These are phyloP conservation scores for Apodemia zela DNA, from an alignment of 2,888 invertebrate genomes.

Conservation along the genomic window DNA sequence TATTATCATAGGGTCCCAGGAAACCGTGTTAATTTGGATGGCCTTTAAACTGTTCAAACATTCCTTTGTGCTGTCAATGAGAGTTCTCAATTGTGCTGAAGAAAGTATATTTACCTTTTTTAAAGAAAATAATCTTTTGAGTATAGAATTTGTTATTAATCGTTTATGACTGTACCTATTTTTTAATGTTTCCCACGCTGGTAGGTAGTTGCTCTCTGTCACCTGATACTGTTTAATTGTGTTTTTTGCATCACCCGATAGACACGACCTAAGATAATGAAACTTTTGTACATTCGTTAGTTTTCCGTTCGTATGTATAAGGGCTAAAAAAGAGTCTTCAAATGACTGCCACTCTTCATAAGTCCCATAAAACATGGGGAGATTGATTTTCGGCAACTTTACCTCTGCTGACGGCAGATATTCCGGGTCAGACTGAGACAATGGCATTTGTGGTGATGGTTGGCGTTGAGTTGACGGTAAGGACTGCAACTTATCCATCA, in stretches of 20 bases:
- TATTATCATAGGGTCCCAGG: constrained; percentile 35
- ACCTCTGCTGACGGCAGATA: background rate
- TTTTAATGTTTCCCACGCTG: constrained; percentile 27
- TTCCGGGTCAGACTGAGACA: background rate
- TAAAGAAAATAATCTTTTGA: constrained; percentile 32
- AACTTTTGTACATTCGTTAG: constrained; percentile 30
- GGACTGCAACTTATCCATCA: background rate
- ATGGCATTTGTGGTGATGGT: background rate
- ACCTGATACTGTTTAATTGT: constrained; percentile 25
- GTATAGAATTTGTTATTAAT: constrained; percentile 28
- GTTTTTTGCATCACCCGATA: constrained; percentile 30
- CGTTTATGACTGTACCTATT: constrained; percentile 33
- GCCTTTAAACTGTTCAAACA: constrained; percentile 27
- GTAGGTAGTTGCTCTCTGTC: constrained; percentile 18
- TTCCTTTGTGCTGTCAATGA: constrained; percentile 31
- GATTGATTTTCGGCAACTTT: background rate
- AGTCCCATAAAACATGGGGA: background rate
- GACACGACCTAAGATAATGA: constrained; percentile 30
- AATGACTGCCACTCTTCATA: background rate
- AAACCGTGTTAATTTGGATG: constrained; percentile 28
- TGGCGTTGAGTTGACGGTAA: background rate
- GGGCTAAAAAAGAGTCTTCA: background rate
- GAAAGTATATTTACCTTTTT: constrained; percentile 28
- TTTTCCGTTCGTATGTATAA: constrained; percentile 3
- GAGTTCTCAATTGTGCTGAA: constrained; percentile 29